A percentile compares a stretch with the other conserved stretches of the same genome.
phyloP scores from a whole-genome alignment of 2,113 vertebrate genomes.

The Labeo catla region DNA sequence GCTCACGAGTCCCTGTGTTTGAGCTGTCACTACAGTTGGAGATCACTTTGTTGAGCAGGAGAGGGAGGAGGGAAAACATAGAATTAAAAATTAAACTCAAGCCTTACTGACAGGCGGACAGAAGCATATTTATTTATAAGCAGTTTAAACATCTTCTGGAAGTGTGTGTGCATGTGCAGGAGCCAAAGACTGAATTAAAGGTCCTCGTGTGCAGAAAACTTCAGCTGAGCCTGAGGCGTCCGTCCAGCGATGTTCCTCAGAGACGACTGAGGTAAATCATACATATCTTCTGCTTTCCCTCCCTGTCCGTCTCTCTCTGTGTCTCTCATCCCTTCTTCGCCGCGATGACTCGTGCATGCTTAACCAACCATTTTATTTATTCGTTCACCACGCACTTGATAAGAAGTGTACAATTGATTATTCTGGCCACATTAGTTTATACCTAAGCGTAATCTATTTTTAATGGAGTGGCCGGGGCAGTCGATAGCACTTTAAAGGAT shows the following conservation, averaged over 20 bases:
- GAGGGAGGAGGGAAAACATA: constrained; percentile 33
- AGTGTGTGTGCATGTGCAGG: constrained; percentile 49
- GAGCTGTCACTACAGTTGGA: constrained; percentile 61
- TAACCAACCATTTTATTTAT: constrained; percentile 63
- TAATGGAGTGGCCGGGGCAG: constrained; percentile 64
- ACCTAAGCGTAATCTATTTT: constrained; percentile 71
- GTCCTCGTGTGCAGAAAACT: constrained; percentile 58
- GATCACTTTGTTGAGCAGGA: constrained; percentile 67
- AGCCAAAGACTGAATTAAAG: constrained; percentile 51
- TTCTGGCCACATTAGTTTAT: constrained; percentile 67
- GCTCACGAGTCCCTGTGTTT: constrained; percentile 54
- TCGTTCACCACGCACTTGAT: constrained; percentile 51
- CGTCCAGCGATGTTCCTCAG: constrained; percentile 59
- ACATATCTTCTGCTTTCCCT: constrained; percentile 47
- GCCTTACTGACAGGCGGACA: constrained; percentile 62
- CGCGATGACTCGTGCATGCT: constrained; percentile 53
- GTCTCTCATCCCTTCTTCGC: constrained; percentile 51
- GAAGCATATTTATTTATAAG: constrained; percentile 64
- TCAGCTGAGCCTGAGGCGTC: constrained; percentile 65
- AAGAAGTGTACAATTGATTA: constrained; percentile 68
- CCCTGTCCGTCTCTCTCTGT: constrained; percentile 43
- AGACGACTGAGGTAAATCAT: constrained; percentile 63
- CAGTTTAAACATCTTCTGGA: constrained; percentile 56
- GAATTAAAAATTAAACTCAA: constrained; percentile 67
- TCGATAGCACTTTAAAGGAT: constrained; percentile 66